These are phyloP conservation scores for Myiopsitta monachus DNA, from an alignment of 2,113 vertebrate species.

Conservation along the genomic window DNA sequence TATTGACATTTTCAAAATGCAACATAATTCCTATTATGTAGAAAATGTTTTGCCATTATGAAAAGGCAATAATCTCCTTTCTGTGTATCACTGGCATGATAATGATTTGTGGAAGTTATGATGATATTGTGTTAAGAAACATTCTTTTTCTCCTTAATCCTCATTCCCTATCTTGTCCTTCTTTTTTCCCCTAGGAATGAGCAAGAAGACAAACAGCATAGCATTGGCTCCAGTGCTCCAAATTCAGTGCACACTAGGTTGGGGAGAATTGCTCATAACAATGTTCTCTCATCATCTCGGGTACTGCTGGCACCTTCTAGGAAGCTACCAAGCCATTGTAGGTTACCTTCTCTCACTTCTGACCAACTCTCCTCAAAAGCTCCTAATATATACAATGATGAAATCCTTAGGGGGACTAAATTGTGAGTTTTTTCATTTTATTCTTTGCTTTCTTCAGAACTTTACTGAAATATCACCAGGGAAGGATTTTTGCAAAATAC, in stretches of 20 bases:
- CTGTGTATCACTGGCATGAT: background rate
- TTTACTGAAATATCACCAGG: background rate
- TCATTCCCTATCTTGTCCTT: background rate
- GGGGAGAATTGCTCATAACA: slow-evolving; percentile 39
- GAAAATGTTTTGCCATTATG: background rate
- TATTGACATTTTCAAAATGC: background rate
- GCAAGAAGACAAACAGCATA: slow-evolving; percentile 65
- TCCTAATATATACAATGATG: slow-evolving; percentile 60
- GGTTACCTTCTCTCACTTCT: slow-evolving; percentile 72
- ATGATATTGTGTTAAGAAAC: background rate
- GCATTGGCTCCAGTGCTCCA: background rate
- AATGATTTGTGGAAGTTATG: background rate
- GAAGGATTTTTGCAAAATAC: background rate
- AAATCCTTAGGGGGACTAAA: slow-evolving; percentile 77
- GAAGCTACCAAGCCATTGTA: slow-evolving; percentile 62
- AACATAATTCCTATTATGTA: background rate
- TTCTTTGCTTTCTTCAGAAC: background rate
- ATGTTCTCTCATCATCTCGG: slow-evolving; percentile 46
- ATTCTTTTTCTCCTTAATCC: background rate
- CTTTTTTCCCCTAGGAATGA: slow-evolving; percentile 66
- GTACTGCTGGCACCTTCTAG: slow-evolving; percentile 44
- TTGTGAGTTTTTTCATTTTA: slow-evolving; percentile 72
- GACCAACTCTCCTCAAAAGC: slow-evolving; percentile 69
- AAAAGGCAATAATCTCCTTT: background rate
- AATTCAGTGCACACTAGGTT: slow-evolving; percentile 22